Conservation (phyloP, 2,797 vertebrate genomes). For the Smutsia gigantea region DNA sequence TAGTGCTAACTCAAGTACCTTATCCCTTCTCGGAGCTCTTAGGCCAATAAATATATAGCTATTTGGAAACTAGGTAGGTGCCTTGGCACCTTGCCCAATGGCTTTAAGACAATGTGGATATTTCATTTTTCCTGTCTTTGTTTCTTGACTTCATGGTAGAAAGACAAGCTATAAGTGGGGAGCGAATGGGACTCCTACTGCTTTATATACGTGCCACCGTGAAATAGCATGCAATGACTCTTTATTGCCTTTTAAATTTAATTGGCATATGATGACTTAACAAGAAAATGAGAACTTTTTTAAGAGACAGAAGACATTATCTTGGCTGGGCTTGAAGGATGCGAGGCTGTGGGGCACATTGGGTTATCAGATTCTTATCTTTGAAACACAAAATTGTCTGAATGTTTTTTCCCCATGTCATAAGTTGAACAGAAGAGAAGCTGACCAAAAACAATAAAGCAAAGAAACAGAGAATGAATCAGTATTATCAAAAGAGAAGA, state of each 20-base stretch:
- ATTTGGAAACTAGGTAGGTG: constrained; percentile 31
- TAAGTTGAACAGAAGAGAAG: background rate
- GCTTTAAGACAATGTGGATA: background rate
- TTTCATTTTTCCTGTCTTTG: background rate
- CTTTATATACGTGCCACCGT: background rate
- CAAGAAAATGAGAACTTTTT: background rate
- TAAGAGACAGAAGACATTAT: constrained; percentile 6
- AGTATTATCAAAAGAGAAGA: background rate
- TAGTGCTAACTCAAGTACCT: background rate
- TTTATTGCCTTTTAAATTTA: constrained; percentile 43
- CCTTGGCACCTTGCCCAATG: background rate
- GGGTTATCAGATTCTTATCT: background rate
- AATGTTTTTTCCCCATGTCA: background rate
- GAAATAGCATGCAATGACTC: constrained; percentile 38
- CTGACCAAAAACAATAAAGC: background rate
- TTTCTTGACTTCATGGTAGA: constrained; percentile 2
- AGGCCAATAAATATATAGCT: background rate
- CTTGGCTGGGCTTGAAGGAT: background rate
- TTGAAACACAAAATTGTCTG: background rate
- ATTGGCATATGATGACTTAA: constrained; percentile 46
- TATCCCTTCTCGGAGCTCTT: background rate
- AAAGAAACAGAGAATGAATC: background rate
- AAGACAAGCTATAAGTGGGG: background rate
- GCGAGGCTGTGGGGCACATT: background rate
- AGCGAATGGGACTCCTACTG: background rate